Conservation (phyloP, 1,140 invertebrate genomes). For the Babylonia areolata region DNA sequence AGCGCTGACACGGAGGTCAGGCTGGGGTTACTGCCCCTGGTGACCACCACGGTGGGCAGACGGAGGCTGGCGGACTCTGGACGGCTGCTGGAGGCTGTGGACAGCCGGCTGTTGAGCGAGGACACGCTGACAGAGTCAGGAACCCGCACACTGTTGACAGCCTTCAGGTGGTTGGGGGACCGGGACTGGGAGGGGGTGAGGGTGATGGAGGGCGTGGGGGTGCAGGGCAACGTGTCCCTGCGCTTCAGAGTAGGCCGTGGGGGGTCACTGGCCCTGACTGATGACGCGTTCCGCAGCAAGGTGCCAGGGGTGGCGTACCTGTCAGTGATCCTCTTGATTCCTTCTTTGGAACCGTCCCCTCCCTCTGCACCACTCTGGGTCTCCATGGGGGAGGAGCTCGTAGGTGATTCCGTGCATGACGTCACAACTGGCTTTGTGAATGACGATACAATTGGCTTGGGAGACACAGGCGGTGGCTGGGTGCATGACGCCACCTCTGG, state of each 20-base stretch:
- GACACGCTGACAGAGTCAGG: not conserved
- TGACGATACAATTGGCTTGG: not conserved
- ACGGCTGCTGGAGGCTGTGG: not conserved
- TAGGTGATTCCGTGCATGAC: not conserved
- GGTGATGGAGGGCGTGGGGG: not conserved
- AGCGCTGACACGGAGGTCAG: conserved; percentile 27
- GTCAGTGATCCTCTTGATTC: conserved; percentile 54
- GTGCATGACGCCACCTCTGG: no score
- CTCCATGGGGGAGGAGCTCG: not conserved
- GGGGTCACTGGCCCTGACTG: not conserved
- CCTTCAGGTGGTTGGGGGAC: not conserved
- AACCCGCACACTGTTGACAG: no score
- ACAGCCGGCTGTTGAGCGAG: not conserved
- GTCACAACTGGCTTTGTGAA: not conserved
- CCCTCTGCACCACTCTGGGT: not conserved
- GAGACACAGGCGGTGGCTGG: not conserved
- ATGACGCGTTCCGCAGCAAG: conserved; percentile 20
- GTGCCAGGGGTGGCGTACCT: conserved; percentile 63
- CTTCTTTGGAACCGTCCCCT: conserved; percentile 47
- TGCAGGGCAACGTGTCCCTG: no score
- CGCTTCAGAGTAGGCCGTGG: no score
- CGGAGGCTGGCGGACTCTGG: not conserved
- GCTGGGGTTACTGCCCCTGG: not conserved
- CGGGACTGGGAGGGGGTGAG: not conserved
- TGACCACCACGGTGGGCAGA: not conserved